A percentile compares a stretch with the other conserved stretches of the same genome.
These are phyloP conservation scores for Drosophila kurseongensis DNA, from an alignment of 1,140 invertebrate species.

Conservation along the genomic window DNA sequence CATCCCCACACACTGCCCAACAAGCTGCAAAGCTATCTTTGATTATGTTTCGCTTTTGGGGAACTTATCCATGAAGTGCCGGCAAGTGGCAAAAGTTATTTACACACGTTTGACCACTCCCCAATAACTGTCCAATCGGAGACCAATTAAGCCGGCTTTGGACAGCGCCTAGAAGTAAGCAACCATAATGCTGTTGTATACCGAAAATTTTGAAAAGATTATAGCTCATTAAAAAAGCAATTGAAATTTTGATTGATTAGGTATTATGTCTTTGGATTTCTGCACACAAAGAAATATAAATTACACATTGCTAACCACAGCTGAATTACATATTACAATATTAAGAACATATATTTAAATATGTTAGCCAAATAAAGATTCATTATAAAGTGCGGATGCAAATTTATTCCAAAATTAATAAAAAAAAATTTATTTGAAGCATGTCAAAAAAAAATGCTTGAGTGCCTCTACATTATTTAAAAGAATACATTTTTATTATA, in stretches of 20 bases:
- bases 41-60: constrained; percentile 64
- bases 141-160: constrained; percentile 20
- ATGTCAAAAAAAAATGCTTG: no score
- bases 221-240: background rate
- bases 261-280: background rate
- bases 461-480: no score
- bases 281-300: no score
- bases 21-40: constrained; percentile 71
- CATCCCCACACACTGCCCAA: constrained; percentile 18
- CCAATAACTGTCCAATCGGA: constrained; percentile 16
- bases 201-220: constrained; percentile 2
- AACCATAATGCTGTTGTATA: background rate
- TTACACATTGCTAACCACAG: no score
- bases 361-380: no score
- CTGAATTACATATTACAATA: no score
- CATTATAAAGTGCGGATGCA: no score
- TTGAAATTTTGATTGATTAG: constrained; percentile 4
- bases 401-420: no score
- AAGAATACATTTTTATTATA: no score
- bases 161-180: constrained; percentile 5
- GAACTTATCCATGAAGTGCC: constrained; percentile 71
- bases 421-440: no score
- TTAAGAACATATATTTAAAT: no score
- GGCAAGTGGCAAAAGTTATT: constrained; percentile 68
- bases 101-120: constrained; percentile 33